A percentile compares a stretch with the other conserved stretches of the same genome.
Evolutionary conservation across 1,140 invertebrate genomes (phyloP).

Genomic region (Drosophila parvula): DNA sequence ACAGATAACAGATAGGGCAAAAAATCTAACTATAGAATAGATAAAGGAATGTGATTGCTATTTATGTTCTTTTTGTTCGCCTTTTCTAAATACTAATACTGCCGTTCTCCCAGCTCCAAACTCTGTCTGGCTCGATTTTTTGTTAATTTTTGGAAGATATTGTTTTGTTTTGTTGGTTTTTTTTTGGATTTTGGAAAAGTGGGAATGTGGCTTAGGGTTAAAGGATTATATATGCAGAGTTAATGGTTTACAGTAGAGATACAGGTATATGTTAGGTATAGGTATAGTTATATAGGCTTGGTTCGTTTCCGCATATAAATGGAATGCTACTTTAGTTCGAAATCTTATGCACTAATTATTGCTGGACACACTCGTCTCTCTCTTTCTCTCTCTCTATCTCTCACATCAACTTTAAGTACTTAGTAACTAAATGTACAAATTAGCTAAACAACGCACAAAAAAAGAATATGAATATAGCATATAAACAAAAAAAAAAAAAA

Average conservation of each 20-base stretch:
- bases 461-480: slow-evolving; percentile 5
- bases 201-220: slow-evolving; percentile 15
- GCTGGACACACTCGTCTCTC: slow-evolving; percentile 38
- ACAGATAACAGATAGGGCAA: slow-evolving; percentile 24
- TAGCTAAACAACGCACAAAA: slow-evolving; percentile 62
- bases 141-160: neutral
- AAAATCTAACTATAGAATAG: slow-evolving; percentile 38
- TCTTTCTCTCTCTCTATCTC: neutral
- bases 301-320: slow-evolving; percentile 51
- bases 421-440: slow-evolving; percentile 66
- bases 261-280: neutral
- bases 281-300: slow-evolving; percentile 1
- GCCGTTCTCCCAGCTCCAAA: slow-evolving; percentile 28
- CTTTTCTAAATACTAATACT: slow-evolving; percentile 61
- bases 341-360: slow-evolving; percentile 64
- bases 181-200: neutral
- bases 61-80: slow-evolving; percentile 27
- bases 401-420: slow-evolving; percentile 58
- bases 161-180: neutral
- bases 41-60: slow-evolving; percentile 45
- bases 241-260: neutral
- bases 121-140: neutral
- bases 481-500: slow-evolving; percentile 30
- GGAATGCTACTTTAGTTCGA: slow-evolving; percentile 66
- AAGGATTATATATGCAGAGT: slow-evolving; percentile 3